Base-by-base conservation (phyloP, 2,888 invertebrate species). In the Diarsia mendica region DNA sequence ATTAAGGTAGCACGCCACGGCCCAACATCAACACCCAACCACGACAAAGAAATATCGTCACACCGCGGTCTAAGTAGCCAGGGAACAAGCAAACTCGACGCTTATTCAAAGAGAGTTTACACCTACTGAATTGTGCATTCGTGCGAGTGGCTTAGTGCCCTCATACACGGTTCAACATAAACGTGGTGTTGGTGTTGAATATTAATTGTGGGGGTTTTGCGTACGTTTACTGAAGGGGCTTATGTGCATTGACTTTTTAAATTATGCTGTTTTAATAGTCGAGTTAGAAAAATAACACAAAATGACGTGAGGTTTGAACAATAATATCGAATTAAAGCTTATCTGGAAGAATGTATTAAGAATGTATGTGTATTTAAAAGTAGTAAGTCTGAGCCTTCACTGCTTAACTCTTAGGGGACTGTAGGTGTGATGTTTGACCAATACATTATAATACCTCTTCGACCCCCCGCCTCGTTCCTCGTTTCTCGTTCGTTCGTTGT, bases 71-170 rank as follows among this genome's bases (percentile, higher is more conserved):
- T 83, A 83, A 83, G 83, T 79, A 75, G 85, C 79, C 72, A 53
- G 48, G 18, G 71, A 79, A 77, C 79, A 71, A 79, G 79, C 71
- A 79, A 82, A 84, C 84, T 84, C 60, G 64, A 72, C 67, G 67
- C 44, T 76, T 68, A 73, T 83, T 79, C 86, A 83, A 78, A 85
- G 69, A 82, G 66, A 68, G 75, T 71, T 85, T 71, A 85, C 72
- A 75, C 63, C 67, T 75, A 66, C 71, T 79, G 83, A 65, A 79
- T 74, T 74, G 73, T 85, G 83, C 72, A 72, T 64, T 65, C 80
- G 67, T 65, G 72, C 64, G 33, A 72, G 46, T 63, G 20, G 63
- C 69, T 79, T 75, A 85, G 75, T 72, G 72, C 75, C n/a, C 15
- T 15, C 53, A 18, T 65, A 74, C 18, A 85, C 69, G 67, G 60